Conservation (phyloP, 1,140 invertebrate genomes). For the Hirudo medicinalis region DNA sequence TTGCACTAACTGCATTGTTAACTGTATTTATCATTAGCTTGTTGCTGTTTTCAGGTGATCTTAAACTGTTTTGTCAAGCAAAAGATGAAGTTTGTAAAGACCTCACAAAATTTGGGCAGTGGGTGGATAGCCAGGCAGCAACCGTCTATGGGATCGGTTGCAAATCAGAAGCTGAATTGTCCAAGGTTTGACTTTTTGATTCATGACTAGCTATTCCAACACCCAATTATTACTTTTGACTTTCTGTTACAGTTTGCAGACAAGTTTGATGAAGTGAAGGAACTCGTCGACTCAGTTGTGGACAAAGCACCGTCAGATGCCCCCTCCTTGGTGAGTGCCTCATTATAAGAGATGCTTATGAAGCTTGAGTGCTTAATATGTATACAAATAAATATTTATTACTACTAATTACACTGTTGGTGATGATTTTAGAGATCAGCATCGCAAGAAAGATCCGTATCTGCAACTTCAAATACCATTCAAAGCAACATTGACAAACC, state of each 20-base stretch:
- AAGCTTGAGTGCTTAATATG: no score
- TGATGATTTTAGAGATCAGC: conserved; percentile 21
- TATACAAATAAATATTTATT: not conserved
- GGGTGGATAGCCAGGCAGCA: conserved; percentile 91
- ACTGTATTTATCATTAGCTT: not conserved
- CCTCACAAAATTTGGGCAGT: conserved; percentile 96
- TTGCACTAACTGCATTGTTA: not conserved
- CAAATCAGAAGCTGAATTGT: conserved; percentile 79
- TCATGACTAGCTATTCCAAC: not conserved
- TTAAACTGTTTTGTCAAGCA: conserved; percentile 95
- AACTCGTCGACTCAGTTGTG: conserved; percentile 36
- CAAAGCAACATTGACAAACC: conserved; percentile 19
- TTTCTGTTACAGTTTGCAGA: conserved; percentile 70
- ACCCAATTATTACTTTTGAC: conserved; percentile 9
- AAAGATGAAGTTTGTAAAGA: conserved; percentile 97
- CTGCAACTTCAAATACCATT: conserved; percentile 10
- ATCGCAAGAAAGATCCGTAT: not conserved
- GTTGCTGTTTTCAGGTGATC: conserved; percentile 57
- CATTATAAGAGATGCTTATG: not conserved
- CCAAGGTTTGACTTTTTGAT: conserved; percentile 53
- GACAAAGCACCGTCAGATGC: no score
- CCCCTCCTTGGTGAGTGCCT: not conserved
- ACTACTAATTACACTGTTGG: not conserved
- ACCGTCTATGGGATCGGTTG: conserved; percentile 95
- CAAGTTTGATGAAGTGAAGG: conserved; percentile 96